Base-by-base conservation (phyloP, 1,140 invertebrate genomes). In the Agrilus planipennis region DNA sequence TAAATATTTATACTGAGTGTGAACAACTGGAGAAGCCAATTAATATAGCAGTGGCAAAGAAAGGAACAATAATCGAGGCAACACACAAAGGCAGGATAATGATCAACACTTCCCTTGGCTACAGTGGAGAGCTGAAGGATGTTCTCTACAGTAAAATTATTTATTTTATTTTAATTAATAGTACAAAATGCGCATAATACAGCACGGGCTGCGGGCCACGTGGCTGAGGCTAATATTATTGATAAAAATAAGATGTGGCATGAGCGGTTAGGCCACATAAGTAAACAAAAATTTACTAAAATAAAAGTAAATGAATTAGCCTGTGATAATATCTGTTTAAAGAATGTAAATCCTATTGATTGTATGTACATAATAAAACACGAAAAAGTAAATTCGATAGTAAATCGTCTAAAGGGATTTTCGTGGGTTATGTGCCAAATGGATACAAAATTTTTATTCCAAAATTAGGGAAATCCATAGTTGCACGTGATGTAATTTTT, bases 221-320 rank as follows among this genome's bases (percentile, higher is more conserved):
- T n/a, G n/a, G n/a, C n/a, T n/a, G n/a, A 30, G n/a, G 15, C n/a
- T 12, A 30, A 30, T 30, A 30, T 30, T 30, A 30, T 30, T 30
- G 12, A 34, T 16, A 20, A 34, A 5, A 5, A 34, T 20, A 34
- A 34, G 20, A 17, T 34, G 4, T 34, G 15, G 32, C 32, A 34
- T 34, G 32, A 34, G 12, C 6, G 32, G 12, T 20, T 34, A 18
- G 32, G 32, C 9, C 32, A 34, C 15, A 34, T 34, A 7, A 34
- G 32, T 20, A 34, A 34, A 34, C 7, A 34, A 5, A 34, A 34
- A 34, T 34, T 34, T 34, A 4, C 5, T 4, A 34, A 34, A 34
- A 7, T 34, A 5, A 34, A 34, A 34, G n/a, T n/a, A n/a, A n/a
- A n/a, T n/a, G n/a, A n/a, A n/a, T n/a, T n/a, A n/a, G n/a, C n/a